These are phyloP conservation scores for Actinia tenebrosa DNA, from an alignment of 64 coral and sea anemone species.

Conservation along the genomic window DNA sequence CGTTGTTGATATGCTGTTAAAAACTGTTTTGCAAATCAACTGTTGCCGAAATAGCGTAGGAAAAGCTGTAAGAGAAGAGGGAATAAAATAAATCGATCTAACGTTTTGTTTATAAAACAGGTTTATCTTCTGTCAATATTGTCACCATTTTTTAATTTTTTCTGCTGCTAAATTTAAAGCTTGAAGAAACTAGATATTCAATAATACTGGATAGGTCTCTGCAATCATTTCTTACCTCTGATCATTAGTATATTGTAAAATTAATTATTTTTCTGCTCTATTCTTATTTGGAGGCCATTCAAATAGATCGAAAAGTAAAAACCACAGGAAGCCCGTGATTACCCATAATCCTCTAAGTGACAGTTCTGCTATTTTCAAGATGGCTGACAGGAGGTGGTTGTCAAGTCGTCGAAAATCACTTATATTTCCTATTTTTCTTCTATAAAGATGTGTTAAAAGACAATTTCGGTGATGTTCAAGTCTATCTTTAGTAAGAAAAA, in stretches of 20 bases:
- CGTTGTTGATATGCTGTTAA: not conserved
- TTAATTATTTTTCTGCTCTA: not conserved
- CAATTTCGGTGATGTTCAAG: conserved; percentile 22
- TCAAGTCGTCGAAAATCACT: not conserved
- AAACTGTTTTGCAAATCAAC: not conserved
- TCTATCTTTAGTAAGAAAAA: conserved; percentile 32
- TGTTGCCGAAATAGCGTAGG: not conserved
- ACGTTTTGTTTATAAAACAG: too few species aligned
- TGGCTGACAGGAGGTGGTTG: not conserved
- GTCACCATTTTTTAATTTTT: not conserved
- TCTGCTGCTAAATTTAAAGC: not conserved
- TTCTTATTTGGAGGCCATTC: not conserved
- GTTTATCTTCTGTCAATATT: too few species aligned
- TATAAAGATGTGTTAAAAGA: not conserved
- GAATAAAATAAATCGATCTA: too few species aligned
- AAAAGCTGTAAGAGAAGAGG: not conserved
- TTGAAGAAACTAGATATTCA: not conserved
- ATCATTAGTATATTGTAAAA: not conserved
- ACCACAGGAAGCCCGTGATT: not conserved
- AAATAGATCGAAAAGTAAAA: not conserved
- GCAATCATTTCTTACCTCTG: not conserved
- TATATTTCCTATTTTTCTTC: not conserved
- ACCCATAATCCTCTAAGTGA: not conserved
- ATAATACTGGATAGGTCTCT: not conserved
- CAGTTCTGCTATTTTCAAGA: not conserved